phyloP scores from a whole-genome alignment of 1,140 invertebrate genomes.

The Drosophila ficusphila region DNA sequence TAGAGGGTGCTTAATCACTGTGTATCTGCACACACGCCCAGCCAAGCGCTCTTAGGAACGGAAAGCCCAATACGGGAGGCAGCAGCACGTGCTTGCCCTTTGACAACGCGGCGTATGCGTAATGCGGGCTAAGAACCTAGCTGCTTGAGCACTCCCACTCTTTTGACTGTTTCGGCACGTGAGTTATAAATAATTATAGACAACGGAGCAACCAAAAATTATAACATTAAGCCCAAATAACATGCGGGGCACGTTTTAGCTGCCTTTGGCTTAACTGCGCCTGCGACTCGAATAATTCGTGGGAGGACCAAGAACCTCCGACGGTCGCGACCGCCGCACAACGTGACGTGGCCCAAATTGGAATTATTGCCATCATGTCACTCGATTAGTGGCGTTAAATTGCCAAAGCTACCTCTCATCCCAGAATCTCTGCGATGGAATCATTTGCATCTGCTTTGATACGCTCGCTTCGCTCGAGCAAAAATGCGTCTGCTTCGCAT shows the following conservation, averaged over 20 bases:
- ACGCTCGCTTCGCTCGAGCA: constrained; percentile 12
- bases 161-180: constrained; percentile 48
- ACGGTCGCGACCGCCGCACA: constrained; percentile 43
- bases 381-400: constrained; percentile 80
- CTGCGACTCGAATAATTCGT: constrained; percentile 19
- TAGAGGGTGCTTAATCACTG: too few species aligned
- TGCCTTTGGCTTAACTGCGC: constrained; percentile 10
- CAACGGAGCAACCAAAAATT: constrained; percentile 52
- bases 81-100: constrained; percentile 50
- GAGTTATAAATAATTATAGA: constrained; percentile 78
- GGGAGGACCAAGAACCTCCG: constrained; percentile 21
- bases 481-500: constrained; percentile 9
- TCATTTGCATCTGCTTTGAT: constrained; percentile 45
- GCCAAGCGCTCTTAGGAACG: constrained; percentile 19
- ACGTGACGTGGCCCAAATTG: constrained; percentile 70
- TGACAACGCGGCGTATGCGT: constrained; percentile 62
- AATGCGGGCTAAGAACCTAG: constrained; percentile 36
- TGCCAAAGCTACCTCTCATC: constrained; percentile 49
- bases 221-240: constrained; percentile 37
- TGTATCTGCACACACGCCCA: constrained; percentile 3
- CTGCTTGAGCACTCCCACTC: constrained; percentile 16
- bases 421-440: not conserved
- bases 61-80: constrained; percentile 20
- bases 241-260: constrained; percentile 64
- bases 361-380: constrained; percentile 76